These are phyloP conservation scores for Mormyrus hasselquistii DNA, from an alignment of 2,797 vertebrate genomes.

Conservation along the genomic window DNA sequence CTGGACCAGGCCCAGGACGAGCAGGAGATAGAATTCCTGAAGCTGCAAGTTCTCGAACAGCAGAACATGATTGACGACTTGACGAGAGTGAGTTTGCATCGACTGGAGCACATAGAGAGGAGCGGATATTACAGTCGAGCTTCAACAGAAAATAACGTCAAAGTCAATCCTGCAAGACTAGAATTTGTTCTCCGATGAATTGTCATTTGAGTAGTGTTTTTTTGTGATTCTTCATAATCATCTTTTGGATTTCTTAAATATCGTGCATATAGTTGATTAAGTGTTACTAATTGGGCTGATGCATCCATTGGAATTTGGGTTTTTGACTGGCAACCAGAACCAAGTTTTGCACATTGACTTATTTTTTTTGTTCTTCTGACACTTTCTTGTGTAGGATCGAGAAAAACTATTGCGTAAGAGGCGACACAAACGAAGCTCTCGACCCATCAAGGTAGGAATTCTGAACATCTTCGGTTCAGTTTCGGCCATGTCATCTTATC, in stretches of 20 bases:
- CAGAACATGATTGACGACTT: constrained; percentile 98
- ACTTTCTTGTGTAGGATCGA: constrained; percentile 67
- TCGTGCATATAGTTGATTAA: not conserved
- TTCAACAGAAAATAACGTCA: not conserved
- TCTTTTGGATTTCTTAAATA: not conserved
- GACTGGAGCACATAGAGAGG: not conserved
- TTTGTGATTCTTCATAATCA: not conserved
- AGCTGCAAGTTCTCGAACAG: constrained; percentile 95
- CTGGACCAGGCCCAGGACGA: constrained; percentile 94
- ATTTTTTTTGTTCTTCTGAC: not conserved
- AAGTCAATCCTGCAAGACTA: not conserved
- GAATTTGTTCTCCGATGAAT: not conserved
- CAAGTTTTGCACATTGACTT: not conserved
- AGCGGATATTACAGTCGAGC: not conserved
- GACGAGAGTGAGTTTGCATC: constrained; percentile 73
- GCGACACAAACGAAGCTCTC: constrained; percentile 92
- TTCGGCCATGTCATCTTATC: not conserved
- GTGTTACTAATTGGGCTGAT: not conserved
- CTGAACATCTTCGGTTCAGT: not conserved
- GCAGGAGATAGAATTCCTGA: constrained; percentile 94
- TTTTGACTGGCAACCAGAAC: not conserved
- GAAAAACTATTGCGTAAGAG: constrained; percentile 92
- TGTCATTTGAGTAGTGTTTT: not conserved
- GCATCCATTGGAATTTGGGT: not conserved
- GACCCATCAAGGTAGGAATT: constrained; percentile 85